Conservation (phyloP, 2,113 vertebrate genomes). For the Tor tambroides region DNA sequence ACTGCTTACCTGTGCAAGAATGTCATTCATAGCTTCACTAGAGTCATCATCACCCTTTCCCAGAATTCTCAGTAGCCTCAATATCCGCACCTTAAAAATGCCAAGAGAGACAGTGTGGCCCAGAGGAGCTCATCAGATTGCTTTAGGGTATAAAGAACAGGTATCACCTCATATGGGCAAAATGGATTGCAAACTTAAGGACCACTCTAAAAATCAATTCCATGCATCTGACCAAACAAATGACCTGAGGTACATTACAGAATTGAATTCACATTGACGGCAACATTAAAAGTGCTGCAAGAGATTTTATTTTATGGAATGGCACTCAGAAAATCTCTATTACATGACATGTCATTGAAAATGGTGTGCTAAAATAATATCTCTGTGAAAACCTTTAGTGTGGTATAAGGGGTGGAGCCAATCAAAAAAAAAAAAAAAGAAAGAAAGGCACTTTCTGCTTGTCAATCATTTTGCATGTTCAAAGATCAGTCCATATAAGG, state of each 20-base stretch:
- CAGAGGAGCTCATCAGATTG: background rate
- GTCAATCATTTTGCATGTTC: background rate
- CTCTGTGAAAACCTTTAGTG: background rate
- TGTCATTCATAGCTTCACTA: constrained; percentile 99
- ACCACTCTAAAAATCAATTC: constrained; percentile 27
- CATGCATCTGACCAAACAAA: background rate
- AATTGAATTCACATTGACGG: background rate
- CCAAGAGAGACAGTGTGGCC: background rate
- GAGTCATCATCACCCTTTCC: constrained; percentile 97
- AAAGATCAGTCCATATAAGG: background rate
- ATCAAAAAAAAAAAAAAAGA: background rate
- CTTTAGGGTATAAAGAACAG: background rate
- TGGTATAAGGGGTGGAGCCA: background rate
- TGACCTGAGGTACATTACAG: background rate
- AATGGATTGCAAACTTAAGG: background rate
- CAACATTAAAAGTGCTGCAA: background rate
- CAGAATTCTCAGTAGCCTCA: constrained; percentile 96
- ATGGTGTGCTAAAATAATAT: background rate
- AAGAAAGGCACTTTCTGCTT: background rate
- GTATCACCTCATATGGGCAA: background rate
- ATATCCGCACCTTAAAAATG: constrained; percentile 89
- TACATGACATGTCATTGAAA: background rate
- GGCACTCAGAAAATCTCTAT: background rate
- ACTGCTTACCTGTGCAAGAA: constrained; percentile 92
- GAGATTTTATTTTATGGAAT: background rate